Base-by-base conservation (phyloP, 2,797 vertebrate species). In the Crax fasciolata region DNA sequence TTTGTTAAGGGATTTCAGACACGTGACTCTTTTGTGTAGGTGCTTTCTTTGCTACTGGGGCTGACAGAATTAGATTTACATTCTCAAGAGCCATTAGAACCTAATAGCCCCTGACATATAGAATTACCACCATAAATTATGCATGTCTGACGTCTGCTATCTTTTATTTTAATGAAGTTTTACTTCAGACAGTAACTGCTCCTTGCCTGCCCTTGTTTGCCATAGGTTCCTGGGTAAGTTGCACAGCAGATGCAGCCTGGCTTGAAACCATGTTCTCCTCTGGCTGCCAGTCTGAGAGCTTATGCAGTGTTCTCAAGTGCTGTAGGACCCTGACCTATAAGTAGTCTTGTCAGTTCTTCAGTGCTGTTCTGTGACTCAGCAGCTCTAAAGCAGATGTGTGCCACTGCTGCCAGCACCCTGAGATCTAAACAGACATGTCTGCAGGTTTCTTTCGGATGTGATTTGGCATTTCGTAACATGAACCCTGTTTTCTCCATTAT, bases 91-190 rank as follows among this genome's bases (percentile, higher is more conserved):
- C 94, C 76, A 49, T 94, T 96, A 96, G 94, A 95, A 96, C 55
- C 68, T 73, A 88, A 95, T 94, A 96, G 93, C 89, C 93, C 90
- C 83, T 86, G 74, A 75, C 75, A 58, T 86, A 91, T 85, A 96
- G 93, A 96, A 94, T 85, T 96, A 84, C 94, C 79, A 38, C 80
- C 93, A 72, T 83, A 84, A 96, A 67, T 96, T 91, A 90, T 88
- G 96, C 96, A 95, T 91, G 93, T 90, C 95, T 96, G 95, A 91
- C 94, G 91, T 93, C 89, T 86, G 91, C 84, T 89, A 25, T 95
- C 96, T 92, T 97, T 74, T 91, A 73, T 95, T 97, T 96, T 89
- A 94, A 86, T 91, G 80, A 94, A 87, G 81, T 96, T 97, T 97
- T 94, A 95, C 97, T 96, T 96, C 87, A 77, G 83, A 67, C 59